These are phyloP conservation scores for Cheilosia scutellata DNA, from an alignment of 2,888 invertebrate genomes.

Conservation along the genomic window DNA sequence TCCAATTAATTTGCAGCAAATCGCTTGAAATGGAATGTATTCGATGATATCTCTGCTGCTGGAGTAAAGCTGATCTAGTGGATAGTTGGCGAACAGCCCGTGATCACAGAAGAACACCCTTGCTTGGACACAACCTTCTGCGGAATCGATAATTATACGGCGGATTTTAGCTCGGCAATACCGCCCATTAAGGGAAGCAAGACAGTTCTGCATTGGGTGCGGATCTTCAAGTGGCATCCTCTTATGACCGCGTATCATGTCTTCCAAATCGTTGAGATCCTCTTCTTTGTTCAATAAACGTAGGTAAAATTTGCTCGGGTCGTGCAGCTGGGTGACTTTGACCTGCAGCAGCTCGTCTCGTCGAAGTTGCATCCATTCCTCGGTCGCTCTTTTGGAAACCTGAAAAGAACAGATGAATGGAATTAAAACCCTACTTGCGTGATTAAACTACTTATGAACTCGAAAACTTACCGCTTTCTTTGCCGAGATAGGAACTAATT, in stretches of 20 bases:
- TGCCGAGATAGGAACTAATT: background rate
- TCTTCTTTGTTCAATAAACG: constrained; percentile 25
- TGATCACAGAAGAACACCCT: constrained; percentile 62
- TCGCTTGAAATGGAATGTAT: constrained; percentile 78
- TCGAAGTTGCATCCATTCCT: constrained; percentile 47
- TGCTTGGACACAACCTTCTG: constrained; percentile 58
- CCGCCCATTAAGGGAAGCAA: constrained; percentile 74
- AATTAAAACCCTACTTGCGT: background rate
- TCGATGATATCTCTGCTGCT: constrained; percentile 39
- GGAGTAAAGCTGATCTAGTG: constrained; percentile 28
- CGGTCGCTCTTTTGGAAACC: background rate
- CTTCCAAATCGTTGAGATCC: constrained; percentile 39
- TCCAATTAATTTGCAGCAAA: constrained; percentile 78
- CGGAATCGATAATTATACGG: constrained; percentile 63
- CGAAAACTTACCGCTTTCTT: constrained; percentile 8
- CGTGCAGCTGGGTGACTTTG: constrained; percentile 15
- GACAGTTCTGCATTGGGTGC: constrained; percentile 77
- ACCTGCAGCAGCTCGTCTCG: constrained; percentile 48
- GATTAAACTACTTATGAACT: too few relatives aligned
- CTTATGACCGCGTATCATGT: constrained; percentile 6
- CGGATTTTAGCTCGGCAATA: constrained; percentile 78
- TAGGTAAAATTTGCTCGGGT: constrained; percentile 48
- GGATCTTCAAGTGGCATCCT: constrained; percentile 33
- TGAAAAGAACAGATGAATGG: background rate
- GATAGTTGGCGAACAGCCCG: constrained; percentile 24